A percentile compares a stretch with the other conserved stretches of the same genome.
These are phyloP conservation scores for Brachystomella parvula DNA, from an alignment of 1,140 invertebrate genomes.

Conservation along the genomic window DNA sequence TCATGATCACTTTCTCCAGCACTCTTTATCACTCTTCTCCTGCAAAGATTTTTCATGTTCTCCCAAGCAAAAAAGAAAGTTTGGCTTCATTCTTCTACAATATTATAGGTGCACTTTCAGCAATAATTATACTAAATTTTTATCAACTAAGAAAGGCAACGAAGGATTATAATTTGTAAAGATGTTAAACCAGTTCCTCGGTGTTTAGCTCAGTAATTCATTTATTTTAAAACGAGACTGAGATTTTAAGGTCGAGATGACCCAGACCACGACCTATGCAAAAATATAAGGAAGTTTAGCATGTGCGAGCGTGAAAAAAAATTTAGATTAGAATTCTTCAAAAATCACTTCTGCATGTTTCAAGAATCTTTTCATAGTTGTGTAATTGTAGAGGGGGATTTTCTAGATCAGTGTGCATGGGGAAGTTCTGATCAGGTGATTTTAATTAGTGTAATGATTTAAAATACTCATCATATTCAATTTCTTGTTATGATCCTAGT, in stretches of 20 bases:
- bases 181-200: neutral
- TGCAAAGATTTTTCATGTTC: neutral
- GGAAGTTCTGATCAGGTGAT: neutral
- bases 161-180: neutral
- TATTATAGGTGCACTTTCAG: neutral
- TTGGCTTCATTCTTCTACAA: neutral
- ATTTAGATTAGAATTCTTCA: neutral
- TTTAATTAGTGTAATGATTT: neutral
- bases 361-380: neutral
- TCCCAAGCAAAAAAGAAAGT: neutral
- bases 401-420: neutral
- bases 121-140: neutral
- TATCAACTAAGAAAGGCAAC: neutral
- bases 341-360: neutral
- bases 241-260: neutral
- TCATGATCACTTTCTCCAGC: no score
- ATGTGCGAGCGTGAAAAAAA: neutral
- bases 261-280: neutral
- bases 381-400: neutral
- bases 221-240: neutral
- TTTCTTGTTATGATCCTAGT: neutral
- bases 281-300: neutral
- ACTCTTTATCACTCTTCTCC: no score
- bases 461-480: neutral
- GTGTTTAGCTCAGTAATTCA: neutral